Conservation (phyloP, 2,113 vertebrate genomes). For the Mustelus asterias region DNA sequence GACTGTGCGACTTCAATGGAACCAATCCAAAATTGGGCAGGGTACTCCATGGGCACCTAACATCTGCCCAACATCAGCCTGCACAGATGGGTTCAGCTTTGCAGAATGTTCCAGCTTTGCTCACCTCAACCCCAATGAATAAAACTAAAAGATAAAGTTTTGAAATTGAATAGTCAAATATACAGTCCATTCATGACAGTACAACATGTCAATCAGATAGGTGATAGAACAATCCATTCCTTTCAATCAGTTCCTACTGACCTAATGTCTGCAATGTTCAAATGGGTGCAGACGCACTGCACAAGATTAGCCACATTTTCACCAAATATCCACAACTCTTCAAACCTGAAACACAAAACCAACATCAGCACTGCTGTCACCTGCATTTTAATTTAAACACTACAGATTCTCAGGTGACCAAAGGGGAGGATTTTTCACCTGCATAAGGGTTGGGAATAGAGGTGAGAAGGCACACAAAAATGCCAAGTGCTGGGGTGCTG, state of each 20-base stretch:
- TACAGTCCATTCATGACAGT: background rate
- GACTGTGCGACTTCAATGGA: background rate
- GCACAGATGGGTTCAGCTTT: background rate
- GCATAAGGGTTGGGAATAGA: background rate
- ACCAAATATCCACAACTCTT: slow-evolving; percentile 58
- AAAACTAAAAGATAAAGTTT: background rate
- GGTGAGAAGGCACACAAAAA: background rate
- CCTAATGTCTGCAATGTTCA: slow-evolving; percentile 52
- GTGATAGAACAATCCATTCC: background rate
- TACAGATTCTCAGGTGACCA: background rate
- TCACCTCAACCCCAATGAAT: background rate
- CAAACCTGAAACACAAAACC: slow-evolving; percentile 52
- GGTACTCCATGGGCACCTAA: background rate
- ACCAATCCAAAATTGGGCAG: background rate
- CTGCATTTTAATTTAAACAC: background rate
- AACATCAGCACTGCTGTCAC: background rate
- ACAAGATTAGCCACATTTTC: slow-evolving; percentile 44
- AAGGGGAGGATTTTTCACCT: background rate
- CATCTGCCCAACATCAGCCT: background rate
- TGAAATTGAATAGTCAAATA: background rate
- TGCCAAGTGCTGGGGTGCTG: no score
- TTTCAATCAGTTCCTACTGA: slow-evolving; percentile 44
- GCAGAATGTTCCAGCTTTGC: background rate
- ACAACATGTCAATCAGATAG: background rate
- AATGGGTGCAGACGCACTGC: slow-evolving; percentile 46